phyloP scores from a whole-genome alignment of 2,888 invertebrate species.

The Polyploca ridens region DNA sequence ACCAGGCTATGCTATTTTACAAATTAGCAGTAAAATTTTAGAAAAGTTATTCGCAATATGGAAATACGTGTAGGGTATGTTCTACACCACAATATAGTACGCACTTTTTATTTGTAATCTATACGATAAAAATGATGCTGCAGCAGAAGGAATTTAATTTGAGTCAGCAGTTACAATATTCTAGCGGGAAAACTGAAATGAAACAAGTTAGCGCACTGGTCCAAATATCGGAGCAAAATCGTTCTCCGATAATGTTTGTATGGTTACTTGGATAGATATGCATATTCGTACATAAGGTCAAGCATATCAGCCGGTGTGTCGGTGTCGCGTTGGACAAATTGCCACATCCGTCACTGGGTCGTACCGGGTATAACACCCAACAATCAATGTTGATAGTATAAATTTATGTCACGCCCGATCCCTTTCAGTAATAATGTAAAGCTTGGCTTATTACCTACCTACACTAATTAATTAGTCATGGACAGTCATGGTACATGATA shows the following conservation, averaged over 20 bases:
- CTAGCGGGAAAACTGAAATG: slow-evolving; percentile 19
- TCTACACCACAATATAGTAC: too few species aligned
- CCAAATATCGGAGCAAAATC: slow-evolving; percentile 37
- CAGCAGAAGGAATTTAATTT: slow-evolving; percentile 27
- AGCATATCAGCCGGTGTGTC: neutral
- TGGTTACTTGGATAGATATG: slow-evolving; percentile 16
- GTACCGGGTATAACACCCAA: neutral
- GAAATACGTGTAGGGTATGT: too few species aligned
- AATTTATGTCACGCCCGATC: too few species aligned
- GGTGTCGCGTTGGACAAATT: neutral
- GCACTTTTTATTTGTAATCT: neutral
- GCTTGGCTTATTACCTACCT: too few species aligned
- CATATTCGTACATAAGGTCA: neutral
- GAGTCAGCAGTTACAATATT: slow-evolving; percentile 23
- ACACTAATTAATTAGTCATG: too few species aligned
- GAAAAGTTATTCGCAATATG: too few species aligned
- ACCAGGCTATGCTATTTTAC: too few species aligned
- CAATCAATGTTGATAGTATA: neutral
- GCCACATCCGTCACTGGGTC: neutral
- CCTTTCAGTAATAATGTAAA: too few species aligned
- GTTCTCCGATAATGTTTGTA: slow-evolving; percentile 48
- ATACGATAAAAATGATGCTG: neutral
- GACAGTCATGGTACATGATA: too few species aligned
- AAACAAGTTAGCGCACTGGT: slow-evolving; percentile 28
- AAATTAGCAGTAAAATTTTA: too few species aligned